Evolutionary conservation across 2,888 invertebrate genomes (phyloP), one percentile per base, ranked within the genome.

Genomic region (Antitype chi): DNA sequence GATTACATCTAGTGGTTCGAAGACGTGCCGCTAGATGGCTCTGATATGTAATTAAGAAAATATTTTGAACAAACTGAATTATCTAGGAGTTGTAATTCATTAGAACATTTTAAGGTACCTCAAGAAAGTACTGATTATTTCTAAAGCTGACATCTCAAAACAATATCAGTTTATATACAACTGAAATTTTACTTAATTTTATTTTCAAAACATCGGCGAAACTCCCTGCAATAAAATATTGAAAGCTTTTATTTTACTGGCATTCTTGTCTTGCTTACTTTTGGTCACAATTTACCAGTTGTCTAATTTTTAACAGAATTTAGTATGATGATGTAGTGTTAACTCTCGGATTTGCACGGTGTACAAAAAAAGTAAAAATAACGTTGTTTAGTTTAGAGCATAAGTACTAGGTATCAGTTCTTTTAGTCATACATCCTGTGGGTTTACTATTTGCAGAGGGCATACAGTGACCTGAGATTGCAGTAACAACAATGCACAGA

Each of bases 11-110:
- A 52, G 0, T 28, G 60, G 11, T 82, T 60, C 55, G 9, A 52
- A 28, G 23, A 52, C 2, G 6, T 7, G 15, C 28, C 77, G 57
- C 77, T 82, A 80, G 80, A 77, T 82, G 80, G 70, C 80, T 11
- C 52, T 82, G 43, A 15, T 13, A 20, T 17, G 13, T 0, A 0
- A 15, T 32, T 53, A 5, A 25, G 15, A n/a, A 57, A 32, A 32
- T 57, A 15, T 64, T 2, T 69, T 38, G 20, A 57, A 11, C 23
- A 62, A 66, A n/a, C 17, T 25, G 9, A 38, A 38, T 7, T 71
- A 13, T n/a, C 1, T 25, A 5, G 11, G 55, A 25, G 25, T 55
- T 53, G 17, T 38, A 20, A 6, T 25, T 17, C 0, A 17, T 43
- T 9, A 17, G 5, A n/a, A 15, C 4, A 15, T 57, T 4, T 32